Percentiles rank a stretch among this genome's conserved stretches.
phyloP scores from a whole-genome alignment of 2,888 invertebrate genomes.

The Zaprionus bogoriensis region DNA sequence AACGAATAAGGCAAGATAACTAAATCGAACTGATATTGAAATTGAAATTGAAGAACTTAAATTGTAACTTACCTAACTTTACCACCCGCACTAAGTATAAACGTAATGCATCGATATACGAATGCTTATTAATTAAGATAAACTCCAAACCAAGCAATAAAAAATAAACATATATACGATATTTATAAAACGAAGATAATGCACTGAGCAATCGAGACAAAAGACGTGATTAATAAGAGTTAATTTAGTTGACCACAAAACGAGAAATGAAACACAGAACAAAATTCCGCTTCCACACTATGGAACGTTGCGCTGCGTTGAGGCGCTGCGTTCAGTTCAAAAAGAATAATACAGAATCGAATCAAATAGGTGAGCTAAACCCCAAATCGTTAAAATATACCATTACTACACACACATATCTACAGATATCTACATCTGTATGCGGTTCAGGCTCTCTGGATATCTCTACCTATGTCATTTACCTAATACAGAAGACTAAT shows the following conservation, averaged over 20 bases:
- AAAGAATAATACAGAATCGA: constrained; percentile 59
- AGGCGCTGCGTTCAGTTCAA: constrained; percentile 54
- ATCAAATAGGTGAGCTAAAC: constrained; percentile 83
- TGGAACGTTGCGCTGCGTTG: constrained; percentile 37
- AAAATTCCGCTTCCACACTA: constrained; percentile 37
- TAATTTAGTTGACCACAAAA: constrained; percentile 71
- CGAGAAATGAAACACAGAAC: constrained; percentile 14
- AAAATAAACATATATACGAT: constrained; percentile 15
- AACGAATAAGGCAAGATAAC: constrained; percentile 33
- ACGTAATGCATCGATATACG: constrained; percentile 57
- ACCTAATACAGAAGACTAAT: constrained; percentile 71
- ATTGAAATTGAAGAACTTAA: constrained; percentile 36
- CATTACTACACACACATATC: constrained; percentile 44
- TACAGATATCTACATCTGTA: constrained; percentile 19
- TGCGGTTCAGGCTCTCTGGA: not conserved
- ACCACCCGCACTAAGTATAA: constrained; percentile 16
- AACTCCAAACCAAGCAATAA: constrained; percentile 31
- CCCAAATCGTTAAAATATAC: constrained; percentile 78
- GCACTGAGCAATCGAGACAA: constrained; percentile 23
- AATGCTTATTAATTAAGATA: constrained; percentile 53
- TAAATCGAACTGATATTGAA: too few relatives aligned
- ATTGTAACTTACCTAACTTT: constrained; percentile 24
- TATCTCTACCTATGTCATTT: constrained; percentile 28
- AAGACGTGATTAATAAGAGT: constrained; percentile 60
- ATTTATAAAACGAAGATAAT: constrained; percentile 29